Evolutionary conservation across 1,140 invertebrate species (phyloP).

Genomic region (Drosophila cardini): DNA sequence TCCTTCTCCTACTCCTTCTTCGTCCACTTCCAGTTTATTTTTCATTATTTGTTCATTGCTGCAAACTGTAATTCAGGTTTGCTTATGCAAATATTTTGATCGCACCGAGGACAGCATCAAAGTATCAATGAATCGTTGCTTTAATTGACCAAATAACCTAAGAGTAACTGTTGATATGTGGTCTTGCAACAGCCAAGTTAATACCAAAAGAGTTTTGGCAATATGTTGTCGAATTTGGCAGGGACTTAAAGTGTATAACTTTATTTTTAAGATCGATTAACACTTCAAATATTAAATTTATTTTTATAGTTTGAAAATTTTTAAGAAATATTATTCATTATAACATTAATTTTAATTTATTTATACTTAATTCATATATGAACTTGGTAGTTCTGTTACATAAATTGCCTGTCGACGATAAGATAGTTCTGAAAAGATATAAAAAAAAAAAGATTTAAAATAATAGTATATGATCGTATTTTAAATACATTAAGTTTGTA

Average conservation of each 20-base stretch:
- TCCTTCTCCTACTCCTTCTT: neutral
- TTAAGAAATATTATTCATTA: too few species aligned
- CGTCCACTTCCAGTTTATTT: slow-evolving; percentile 23
- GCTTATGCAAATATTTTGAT: slow-evolving; percentile 81
- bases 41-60: slow-evolving; percentile 15
- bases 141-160: slow-evolving; percentile 36
- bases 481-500: too few species aligned
- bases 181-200: neutral
- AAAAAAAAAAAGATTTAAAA: too few species aligned
- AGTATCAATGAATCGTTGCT: slow-evolving; percentile 35
- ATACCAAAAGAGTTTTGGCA: neutral
- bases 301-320: too few species aligned
- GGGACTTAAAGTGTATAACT: neutral
- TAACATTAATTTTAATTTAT: too few species aligned
- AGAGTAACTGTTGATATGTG: slow-evolving; percentile 27
- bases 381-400: too few species aligned
- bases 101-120: slow-evolving; percentile 46
- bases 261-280: too few species aligned
- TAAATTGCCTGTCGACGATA: too few species aligned
- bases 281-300: too few species aligned
- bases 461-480: too few species aligned
- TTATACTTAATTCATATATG: too few species aligned
- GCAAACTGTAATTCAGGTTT: slow-evolving; percentile 69
- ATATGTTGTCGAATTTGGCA: neutral
- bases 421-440: too few species aligned